A percentile compares a stretch with the other conserved stretches of the same genome.
phyloP scores from a whole-genome alignment of 2,113 vertebrate genomes.

The Melanerpes formicivorus region DNA sequence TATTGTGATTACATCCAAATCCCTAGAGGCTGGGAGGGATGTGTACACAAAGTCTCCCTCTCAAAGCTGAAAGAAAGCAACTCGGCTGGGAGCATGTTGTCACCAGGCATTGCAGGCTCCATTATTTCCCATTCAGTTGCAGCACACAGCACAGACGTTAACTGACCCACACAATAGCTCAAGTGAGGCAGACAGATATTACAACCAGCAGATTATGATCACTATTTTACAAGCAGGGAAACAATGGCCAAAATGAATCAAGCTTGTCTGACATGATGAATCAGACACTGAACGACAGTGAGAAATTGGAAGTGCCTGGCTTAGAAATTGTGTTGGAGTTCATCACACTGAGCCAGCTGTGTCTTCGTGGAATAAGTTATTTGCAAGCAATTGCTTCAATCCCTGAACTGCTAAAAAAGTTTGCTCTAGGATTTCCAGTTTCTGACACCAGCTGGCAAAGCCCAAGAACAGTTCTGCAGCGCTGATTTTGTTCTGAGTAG shows the following conservation, averaged over 20 bases:
- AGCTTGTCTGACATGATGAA: conserved; percentile 34
- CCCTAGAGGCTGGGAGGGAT: background rate
- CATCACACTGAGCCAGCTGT: conserved; percentile 4
- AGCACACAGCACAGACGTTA: background rate
- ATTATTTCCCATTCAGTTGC: background rate
- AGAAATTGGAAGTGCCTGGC: background rate
- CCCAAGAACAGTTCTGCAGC: conserved; percentile 2
- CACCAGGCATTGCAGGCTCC: background rate
- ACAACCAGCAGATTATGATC: conserved; percentile 22
- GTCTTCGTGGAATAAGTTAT: background rate
- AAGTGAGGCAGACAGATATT: background rate
- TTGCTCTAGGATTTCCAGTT: conserved; percentile 14
- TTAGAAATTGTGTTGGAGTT: background rate
- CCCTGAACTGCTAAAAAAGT: background rate
- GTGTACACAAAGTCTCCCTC: background rate
- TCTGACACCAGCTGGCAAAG: background rate
- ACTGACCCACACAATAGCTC: background rate
- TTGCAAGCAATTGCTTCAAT: background rate
- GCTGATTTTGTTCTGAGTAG: background rate
- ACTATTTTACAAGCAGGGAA: background rate
- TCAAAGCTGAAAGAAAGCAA: background rate
- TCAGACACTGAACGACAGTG: background rate
- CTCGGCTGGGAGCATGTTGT: rapidly evolving
- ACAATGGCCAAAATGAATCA: conserved; percentile 38
- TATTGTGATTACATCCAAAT: background rate